phyloP scores from a whole-genome alignment of 2,888 invertebrate species.

The Polyommatus iphigenia region DNA sequence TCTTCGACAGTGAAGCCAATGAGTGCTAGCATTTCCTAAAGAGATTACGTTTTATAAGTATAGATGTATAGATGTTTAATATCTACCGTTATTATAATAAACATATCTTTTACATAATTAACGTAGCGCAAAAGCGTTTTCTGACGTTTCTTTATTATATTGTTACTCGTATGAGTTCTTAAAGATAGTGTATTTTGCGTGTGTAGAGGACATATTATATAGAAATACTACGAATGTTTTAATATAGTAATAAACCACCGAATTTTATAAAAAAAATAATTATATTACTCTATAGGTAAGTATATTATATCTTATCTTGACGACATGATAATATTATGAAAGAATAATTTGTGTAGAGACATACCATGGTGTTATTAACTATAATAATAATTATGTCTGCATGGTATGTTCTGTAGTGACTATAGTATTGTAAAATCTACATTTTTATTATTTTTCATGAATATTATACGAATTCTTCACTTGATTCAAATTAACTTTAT shows the following conservation, averaged over 20 bases:
- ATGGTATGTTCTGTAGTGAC: no score
- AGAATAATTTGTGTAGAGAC: no score
- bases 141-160: background rate
- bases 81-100: background rate
- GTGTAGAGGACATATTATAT: background rate
- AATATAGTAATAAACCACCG: background rate
- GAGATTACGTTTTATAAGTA: constrained; percentile 8
- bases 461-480: no score
- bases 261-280: background rate
- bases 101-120: background rate
- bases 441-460: no score
- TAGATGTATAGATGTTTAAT: background rate
- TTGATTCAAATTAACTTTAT: no score
- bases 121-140: background rate
- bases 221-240: background rate
- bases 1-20: background rate
- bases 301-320: background rate
- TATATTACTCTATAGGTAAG: no score
- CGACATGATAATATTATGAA: no score
- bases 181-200: background rate
- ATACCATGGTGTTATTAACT: no score
- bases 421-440: no score
- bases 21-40: constrained; percentile 16
- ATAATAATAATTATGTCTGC: no score
- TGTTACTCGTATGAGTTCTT: constrained; percentile 13